These are phyloP conservation scores for Eutolmus rufibarbis DNA, from an alignment of 2,888 invertebrate genomes.

Conservation along the genomic window DNA sequence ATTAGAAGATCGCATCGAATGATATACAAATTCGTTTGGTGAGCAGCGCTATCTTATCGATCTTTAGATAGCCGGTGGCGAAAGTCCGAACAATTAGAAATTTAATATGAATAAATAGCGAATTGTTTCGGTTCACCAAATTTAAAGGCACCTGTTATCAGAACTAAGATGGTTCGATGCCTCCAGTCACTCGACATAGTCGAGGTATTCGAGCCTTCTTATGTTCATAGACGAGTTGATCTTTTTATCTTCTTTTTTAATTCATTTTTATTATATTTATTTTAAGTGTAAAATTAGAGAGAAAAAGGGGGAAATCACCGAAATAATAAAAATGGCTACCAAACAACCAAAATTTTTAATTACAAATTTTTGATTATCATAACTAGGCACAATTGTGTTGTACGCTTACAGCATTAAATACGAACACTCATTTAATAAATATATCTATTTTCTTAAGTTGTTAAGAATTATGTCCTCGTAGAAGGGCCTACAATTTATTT, in stretches of 20 bases:
- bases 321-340: background rate
- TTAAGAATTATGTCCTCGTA: conserved; percentile 77
- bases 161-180: background rate
- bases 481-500: conserved; percentile 82
- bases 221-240: background rate
- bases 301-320: background rate
- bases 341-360: background rate
- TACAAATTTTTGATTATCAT: background rate
- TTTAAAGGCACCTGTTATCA: background rate
- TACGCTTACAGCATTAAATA: background rate
- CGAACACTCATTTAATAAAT: background rate
- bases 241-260: background rate
- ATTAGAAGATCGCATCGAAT: background rate
- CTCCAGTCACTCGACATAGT: background rate
- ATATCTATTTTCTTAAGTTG: background rate
- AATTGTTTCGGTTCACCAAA: background rate
- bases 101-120: background rate
- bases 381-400: background rate
- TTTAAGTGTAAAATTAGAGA: background rate
- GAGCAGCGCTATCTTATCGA: background rate
- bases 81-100: background rate
- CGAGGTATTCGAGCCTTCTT: background rate
- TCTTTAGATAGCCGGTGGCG: background rate
- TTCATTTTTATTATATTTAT: background rate
- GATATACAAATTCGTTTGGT: background rate